Conservation (phyloP, 2,888 invertebrate species). For the Trissolcus brochymenae region DNA sequence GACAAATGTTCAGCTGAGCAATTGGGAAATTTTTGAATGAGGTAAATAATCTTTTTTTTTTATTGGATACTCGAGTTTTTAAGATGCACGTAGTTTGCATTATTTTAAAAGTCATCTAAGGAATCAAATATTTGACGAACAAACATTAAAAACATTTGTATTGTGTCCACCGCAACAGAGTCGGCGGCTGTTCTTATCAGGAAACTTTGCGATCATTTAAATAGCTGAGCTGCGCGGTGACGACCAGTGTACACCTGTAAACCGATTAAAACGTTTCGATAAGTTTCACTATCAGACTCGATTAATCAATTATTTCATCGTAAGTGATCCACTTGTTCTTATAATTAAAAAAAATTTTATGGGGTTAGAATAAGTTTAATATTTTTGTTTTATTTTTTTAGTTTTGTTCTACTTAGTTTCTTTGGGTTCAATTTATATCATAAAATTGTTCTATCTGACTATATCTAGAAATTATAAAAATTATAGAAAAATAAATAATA, state of each 20-base stretch:
- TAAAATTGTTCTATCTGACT: neutral
- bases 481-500: no score
- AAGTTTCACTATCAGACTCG: neutral
- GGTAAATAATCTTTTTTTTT: no score
- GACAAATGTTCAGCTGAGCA: no score
- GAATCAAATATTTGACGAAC: slow-evolving; percentile 40
- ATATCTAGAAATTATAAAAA: no score
- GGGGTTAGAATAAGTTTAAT: no score
- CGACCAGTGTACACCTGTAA: slow-evolving; percentile 37
- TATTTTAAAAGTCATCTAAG: slow-evolving; percentile 9
- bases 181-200: slow-evolving; percentile 43
- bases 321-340: neutral
- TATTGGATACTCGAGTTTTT: no score
- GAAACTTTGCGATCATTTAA: slow-evolving; percentile 37
- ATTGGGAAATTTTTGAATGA: no score
- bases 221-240: slow-evolving; percentile 23
- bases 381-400: no score
- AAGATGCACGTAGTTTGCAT: neutral
- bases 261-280: slow-evolving; percentile 25
- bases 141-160: slow-evolving; percentile 18
- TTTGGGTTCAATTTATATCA: neutral
- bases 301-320: neutral
- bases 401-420: no score
- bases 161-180: slow-evolving; percentile 9
- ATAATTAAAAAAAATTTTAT: neutral